phyloP scores from a whole-genome alignment of 2,797 vertebrate genomes.

The Phalloptychus januarius region DNA sequence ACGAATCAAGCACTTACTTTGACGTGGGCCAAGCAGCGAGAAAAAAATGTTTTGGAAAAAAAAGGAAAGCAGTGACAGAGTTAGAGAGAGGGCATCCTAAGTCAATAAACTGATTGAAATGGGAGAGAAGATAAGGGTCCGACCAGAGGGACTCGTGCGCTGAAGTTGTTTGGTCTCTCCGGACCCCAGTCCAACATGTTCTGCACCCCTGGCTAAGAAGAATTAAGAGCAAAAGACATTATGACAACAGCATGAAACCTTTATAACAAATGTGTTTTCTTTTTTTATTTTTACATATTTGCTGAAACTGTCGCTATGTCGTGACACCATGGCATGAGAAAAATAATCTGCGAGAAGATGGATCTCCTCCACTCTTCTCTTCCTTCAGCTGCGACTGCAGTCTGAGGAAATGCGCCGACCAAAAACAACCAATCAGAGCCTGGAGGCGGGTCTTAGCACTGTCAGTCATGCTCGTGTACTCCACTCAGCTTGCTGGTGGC shows the following conservation, averaged over 20 bases:
- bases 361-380: too few relatives aligned
- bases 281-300: too few relatives aligned
- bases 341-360: too few relatives aligned
- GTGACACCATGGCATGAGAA: too few relatives aligned
- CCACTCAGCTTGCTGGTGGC: too few relatives aligned
- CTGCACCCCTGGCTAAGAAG: slow-evolving; percentile 64
- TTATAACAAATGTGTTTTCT: too few relatives aligned
- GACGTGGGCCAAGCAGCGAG: slow-evolving; percentile 39
- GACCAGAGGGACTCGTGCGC: slow-evolving; percentile 58
- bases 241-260: background rate
- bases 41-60: background rate
- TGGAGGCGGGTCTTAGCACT: too few relatives aligned
- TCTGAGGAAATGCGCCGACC: too few relatives aligned
- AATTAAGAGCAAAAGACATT: background rate
- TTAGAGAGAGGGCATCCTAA: background rate
- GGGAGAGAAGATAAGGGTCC: slow-evolving; percentile 40
- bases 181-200: slow-evolving; percentile 70
- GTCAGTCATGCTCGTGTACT: too few relatives aligned
- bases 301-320: too few relatives aligned
- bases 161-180: slow-evolving; percentile 60
- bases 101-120: background rate
- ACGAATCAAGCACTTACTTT: slow-evolving; percentile 67
- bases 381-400: too few relatives aligned
- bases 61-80: slow-evolving; percentile 9
- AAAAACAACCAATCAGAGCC: too few relatives aligned